These are phyloP conservation scores for Paratilapia polleni DNA, from an alignment of 2,113 vertebrate genomes.

Conservation along the genomic window DNA sequence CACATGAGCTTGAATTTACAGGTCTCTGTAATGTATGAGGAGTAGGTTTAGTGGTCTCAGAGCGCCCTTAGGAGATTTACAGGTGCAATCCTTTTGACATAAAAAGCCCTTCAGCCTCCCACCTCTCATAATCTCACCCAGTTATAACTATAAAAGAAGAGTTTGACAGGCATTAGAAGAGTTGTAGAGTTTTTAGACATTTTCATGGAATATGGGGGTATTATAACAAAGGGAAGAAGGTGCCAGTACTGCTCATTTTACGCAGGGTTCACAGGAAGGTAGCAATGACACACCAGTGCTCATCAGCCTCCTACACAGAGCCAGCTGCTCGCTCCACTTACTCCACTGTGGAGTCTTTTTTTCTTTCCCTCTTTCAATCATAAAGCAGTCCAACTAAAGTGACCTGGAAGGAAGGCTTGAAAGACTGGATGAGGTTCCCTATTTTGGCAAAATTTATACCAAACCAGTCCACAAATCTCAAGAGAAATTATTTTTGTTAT, in stretches of 20 bases:
- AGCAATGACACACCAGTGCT: background rate
- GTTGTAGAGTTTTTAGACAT: constrained; percentile 1
- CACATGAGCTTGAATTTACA: constrained; percentile 11
- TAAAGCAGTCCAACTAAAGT: constrained; percentile 36
- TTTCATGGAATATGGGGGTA: background rate
- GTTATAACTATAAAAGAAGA: background rate
- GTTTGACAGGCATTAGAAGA: constrained; percentile 6
- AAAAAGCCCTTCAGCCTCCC: background rate
- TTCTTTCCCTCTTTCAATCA: background rate
- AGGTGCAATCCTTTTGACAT: constrained; percentile 3
- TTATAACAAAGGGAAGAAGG: constrained; percentile 1
- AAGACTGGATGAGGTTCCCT: constrained; percentile 1
- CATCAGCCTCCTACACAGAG: constrained; percentile 29
- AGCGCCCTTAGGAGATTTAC: background rate
- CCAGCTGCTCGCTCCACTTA: constrained; percentile 23
- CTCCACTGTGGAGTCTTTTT: background rate
- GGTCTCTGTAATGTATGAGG: constrained; percentile 32
- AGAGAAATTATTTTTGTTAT: background rate
- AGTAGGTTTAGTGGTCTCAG: constrained; percentile 21
- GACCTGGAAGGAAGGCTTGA: constrained; percentile 12
- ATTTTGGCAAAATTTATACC: background rate
- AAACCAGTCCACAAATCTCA: background rate
- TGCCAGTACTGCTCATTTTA: constrained; percentile 41
- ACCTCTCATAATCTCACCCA: background rate
- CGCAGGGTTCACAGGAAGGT: constrained; percentile 38